Percentiles rank a stretch among this genome's conserved stretches.
Evolutionary conservation across 2,888 invertebrate species (phyloP).

Genomic region (Busseola fusca): DNA sequence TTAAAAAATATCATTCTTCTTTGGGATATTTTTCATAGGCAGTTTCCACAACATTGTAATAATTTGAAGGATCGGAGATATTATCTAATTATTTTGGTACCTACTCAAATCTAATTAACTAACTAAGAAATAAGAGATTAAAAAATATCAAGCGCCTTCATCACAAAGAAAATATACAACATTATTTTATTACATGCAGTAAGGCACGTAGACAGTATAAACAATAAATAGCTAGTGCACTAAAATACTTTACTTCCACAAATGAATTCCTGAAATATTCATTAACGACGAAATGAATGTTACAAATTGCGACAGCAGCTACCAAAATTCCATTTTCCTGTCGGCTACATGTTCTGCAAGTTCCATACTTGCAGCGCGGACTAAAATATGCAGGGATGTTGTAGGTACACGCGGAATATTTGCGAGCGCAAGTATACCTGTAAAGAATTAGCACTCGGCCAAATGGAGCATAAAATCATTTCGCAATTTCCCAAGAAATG

Average conservation of each 20-base stretch:
- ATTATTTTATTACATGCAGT: not conserved
- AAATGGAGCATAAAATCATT: slow-evolving; percentile 29
- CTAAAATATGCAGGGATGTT: slow-evolving; percentile 52
- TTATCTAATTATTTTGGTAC: not conserved
- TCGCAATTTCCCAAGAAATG: not conserved
- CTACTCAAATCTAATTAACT: not conserved
- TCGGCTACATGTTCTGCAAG: slow-evolving; percentile 27
- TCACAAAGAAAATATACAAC: not conserved
- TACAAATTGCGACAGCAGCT: slow-evolving; percentile 30
- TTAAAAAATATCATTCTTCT: slow-evolving; percentile 1
- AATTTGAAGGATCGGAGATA: not conserved
- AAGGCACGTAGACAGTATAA: not conserved
- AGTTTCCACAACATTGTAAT: slow-evolving; percentile 11
- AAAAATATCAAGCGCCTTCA: not conserved
- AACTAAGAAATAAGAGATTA: slow-evolving; percentile 10
- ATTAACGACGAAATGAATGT: slow-evolving; percentile 31
- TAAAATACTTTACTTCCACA: slow-evolving; percentile 13
- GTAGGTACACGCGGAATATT: slow-evolving; percentile 31
- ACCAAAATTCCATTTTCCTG: slow-evolving; percentile 47
- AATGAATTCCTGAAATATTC: slow-evolving; percentile 37
- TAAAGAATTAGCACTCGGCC: slow-evolving; percentile 14
- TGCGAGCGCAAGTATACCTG: slow-evolving; percentile 12
- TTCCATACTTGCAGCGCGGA: slow-evolving; percentile 23
- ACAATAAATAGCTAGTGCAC: not conserved
- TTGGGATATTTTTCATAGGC: slow-evolving; percentile 2